phyloP scores from a whole-genome alignment of 2,797 vertebrate genomes.

The Notamacropus eugenii region DNA sequence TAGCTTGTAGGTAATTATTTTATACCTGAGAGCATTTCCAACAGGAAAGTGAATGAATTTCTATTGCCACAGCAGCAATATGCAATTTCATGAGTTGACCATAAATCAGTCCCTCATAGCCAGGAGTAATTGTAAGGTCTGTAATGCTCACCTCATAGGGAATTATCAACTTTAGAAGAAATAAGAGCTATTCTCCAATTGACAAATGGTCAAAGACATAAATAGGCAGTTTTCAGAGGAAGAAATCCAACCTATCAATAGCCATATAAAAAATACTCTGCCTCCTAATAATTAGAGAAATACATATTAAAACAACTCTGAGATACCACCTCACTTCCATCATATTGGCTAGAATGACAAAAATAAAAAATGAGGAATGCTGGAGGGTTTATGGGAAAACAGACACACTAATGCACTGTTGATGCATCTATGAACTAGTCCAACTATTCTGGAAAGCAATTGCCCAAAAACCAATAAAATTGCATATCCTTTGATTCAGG shows the following conservation, averaged over 20 bases:
- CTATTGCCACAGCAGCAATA: constrained; percentile 43
- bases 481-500: not conserved
- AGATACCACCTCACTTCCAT: not conserved
- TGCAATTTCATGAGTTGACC: constrained; percentile 16
- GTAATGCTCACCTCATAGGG: constrained; percentile 9
- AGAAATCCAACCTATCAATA: not conserved
- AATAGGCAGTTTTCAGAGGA: not conserved
- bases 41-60: constrained; percentile 14
- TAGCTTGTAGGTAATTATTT: constrained; percentile 34
- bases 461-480: not conserved
- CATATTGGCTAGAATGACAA: not conserved
- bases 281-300: not conserved
- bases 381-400: not conserved
- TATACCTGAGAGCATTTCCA: constrained; percentile 32
- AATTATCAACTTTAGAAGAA: constrained; percentile 44
- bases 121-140: constrained; percentile 27
- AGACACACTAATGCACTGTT: not conserved
- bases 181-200: not conserved
- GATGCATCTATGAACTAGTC: not conserved
- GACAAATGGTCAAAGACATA: not conserved
- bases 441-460: not conserved
- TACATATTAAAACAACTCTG: constrained; percentile 1
- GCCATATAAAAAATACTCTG: not conserved
- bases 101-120: constrained; percentile 10
- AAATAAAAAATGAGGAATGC: constrained; percentile 3